Evolutionary conservation across 2,888 invertebrate genomes (phyloP).

Genomic region (Drosophila yooni): DNA sequence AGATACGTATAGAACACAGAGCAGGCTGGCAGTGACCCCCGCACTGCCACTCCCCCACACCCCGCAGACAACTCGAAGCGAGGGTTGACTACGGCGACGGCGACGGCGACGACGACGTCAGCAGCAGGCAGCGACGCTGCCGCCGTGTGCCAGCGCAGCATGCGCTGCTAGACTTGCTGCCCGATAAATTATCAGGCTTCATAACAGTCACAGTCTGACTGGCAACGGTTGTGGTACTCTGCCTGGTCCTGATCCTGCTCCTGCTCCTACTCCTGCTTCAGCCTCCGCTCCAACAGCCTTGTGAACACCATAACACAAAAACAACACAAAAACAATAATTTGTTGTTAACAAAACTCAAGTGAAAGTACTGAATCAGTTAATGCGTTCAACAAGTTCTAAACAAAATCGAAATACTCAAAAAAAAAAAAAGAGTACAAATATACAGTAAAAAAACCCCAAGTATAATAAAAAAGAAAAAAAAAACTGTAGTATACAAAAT

Average conservation of each 20-base stretch:
- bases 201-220: slow-evolving; percentile 78
- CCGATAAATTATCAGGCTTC: slow-evolving; percentile 83
- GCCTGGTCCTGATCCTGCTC: slow-evolving; percentile 12
- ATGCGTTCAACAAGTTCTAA: slow-evolving; percentile 11
- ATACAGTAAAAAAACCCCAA: slow-evolving; percentile 2
- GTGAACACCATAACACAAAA: slow-evolving; percentile 4
- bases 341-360: slow-evolving; percentile 44
- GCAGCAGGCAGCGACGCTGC: slow-evolving; percentile 28
- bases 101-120: slow-evolving; percentile 29
- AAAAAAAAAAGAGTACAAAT: slow-evolving; percentile 1
- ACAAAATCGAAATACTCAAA: neutral
- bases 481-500: slow-evolving; percentile 35
- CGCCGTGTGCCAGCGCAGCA: slow-evolving; percentile 55
- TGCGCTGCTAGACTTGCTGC: slow-evolving; percentile 80
- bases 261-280: slow-evolving; percentile 7
- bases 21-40: slow-evolving; percentile 1
- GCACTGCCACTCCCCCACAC: neutral
- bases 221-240: slow-evolving; percentile 69
- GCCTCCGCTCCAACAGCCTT: slow-evolving; percentile 7
- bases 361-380: slow-evolving; percentile 27
- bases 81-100: slow-evolving; percentile 33
- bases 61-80: slow-evolving; percentile 3
- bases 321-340: slow-evolving; percentile 25
- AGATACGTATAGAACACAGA: slow-evolving; percentile 55
- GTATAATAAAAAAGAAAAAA: slow-evolving; percentile 3